A percentile compares a stretch with the other conserved stretches of the same genome.
These are phyloP conservation scores for Oncorhynchus masou DNA, from an alignment of 2,113 vertebrate genomes.

Conservation along the genomic window DNA sequence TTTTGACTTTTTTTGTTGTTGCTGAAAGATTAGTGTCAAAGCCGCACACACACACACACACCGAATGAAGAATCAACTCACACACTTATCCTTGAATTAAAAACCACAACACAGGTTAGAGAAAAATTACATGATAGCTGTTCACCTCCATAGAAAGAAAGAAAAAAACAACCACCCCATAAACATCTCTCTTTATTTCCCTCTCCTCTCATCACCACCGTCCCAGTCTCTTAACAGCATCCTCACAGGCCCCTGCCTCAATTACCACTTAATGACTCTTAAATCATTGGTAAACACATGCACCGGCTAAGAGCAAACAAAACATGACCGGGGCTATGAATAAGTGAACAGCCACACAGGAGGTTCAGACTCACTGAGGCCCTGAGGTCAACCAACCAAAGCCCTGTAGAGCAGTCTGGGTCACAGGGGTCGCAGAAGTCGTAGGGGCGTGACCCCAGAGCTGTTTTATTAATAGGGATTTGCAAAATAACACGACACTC, in stretches of 20 bases:
- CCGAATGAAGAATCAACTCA: too few species aligned
- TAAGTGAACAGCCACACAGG: conserved; percentile 50
- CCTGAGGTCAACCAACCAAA: background rate
- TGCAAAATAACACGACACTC: conserved; percentile 41
- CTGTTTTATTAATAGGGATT: conserved; percentile 48
- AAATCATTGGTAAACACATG: conserved; percentile 75
- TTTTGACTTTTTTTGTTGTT: conserved; percentile 39
- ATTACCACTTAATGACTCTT: conserved; percentile 51
- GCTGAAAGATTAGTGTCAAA: too few species aligned
- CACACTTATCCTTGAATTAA: background rate
- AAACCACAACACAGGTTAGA: background rate
- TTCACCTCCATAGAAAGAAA: too few species aligned
- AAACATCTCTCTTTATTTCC: too few species aligned
- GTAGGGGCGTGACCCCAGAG: conserved; percentile 54
- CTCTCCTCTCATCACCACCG: too few species aligned
- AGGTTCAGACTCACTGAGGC: background rate
- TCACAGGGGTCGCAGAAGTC: conserved; percentile 40
- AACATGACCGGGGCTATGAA: conserved; percentile 39
- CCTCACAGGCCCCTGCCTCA: background rate
- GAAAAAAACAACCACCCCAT: too few species aligned
- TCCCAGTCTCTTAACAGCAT: background rate
- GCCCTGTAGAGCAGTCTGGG: background rate
- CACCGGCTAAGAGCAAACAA: conserved; percentile 11
- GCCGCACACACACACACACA: too few species aligned
- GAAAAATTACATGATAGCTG: too few species aligned